A percentile compares a stretch with the other conserved stretches of the same genome.
Conservation (phyloP, 1,140 invertebrate species). For the Acromyrmex heyeri region DNA sequence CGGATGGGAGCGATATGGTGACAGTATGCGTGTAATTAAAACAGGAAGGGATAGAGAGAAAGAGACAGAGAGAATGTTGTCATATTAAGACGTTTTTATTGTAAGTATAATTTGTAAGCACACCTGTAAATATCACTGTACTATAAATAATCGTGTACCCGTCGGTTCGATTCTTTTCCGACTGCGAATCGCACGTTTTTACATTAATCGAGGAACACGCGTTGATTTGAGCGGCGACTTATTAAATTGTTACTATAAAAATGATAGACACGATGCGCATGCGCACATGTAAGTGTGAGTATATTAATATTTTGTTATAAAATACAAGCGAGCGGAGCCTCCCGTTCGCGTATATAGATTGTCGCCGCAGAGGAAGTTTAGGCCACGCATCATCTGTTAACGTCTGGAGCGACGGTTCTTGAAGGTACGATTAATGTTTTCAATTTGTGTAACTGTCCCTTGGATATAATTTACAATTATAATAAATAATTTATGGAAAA, state of each 20-base stretch:
- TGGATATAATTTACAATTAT: conserved; percentile 72
- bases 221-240: conserved; percentile 37
- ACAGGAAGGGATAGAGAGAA: background rate
- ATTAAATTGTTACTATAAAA: conserved; percentile 47
- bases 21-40: background rate
- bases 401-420: conserved; percentile 51
- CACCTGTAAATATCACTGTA: conserved; percentile 74
- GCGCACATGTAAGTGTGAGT: conserved; percentile 31
- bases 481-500: conserved; percentile 71
- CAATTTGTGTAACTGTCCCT: conserved; percentile 71
- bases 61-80: background rate
- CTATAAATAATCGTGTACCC: conserved; percentile 67
- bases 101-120: conserved; percentile 70
- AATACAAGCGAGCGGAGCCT: conserved; percentile 1
- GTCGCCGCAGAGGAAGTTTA: conserved; percentile 55
- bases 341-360: conserved; percentile 24
- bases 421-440: conserved; percentile 69
- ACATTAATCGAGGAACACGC: conserved; percentile 40
- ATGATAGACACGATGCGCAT: background rate
- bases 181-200: conserved; percentile 63
- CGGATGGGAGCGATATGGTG: background rate
- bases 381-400: conserved; percentile 62
- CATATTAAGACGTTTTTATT: conserved; percentile 59
- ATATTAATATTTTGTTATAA: conserved; percentile 68
- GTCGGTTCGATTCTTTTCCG: conserved; percentile 65